Conservation (phyloP, 2,113 vertebrate genomes). For the Dicrurus megarhynchus region DNA sequence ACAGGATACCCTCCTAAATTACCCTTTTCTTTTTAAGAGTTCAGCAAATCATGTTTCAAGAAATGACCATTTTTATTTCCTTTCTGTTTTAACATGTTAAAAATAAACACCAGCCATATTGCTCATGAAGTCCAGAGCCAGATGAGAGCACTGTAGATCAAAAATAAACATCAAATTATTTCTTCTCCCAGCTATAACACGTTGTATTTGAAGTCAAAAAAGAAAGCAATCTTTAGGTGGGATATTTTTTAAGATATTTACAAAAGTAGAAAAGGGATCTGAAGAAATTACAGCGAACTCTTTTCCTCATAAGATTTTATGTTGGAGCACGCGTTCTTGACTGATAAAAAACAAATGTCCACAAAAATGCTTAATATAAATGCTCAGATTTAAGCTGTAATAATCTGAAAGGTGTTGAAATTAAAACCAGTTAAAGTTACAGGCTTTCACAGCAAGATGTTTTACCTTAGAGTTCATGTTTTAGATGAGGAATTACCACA, state of each 20-base stretch:
- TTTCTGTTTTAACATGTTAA: conserved; percentile 32
- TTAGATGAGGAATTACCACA: neutral
- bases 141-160: neutral
- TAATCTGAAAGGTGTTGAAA: conserved; percentile 26
- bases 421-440: conserved; percentile 22
- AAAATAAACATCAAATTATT: conserved; percentile 2
- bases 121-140: neutral
- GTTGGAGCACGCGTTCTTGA: neutral
- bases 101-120: conserved; percentile 48
- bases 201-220: neutral
- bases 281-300: neutral
- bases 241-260: neutral
- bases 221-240: neutral
- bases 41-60: neutral
- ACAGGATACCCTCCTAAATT: conserved; percentile 56
- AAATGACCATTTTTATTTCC: conserved; percentile 34
- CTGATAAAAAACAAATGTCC: conserved; percentile 6
- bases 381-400: neutral
- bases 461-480: neutral
- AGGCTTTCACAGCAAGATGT: neutral
- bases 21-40: conserved; percentile 16
- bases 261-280: neutral
- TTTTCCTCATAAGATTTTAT: neutral
- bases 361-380: neutral
- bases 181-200: neutral